Base-by-base conservation (phyloP, 2,888 invertebrate genomes). In the Plagiodera versicolora region DNA sequence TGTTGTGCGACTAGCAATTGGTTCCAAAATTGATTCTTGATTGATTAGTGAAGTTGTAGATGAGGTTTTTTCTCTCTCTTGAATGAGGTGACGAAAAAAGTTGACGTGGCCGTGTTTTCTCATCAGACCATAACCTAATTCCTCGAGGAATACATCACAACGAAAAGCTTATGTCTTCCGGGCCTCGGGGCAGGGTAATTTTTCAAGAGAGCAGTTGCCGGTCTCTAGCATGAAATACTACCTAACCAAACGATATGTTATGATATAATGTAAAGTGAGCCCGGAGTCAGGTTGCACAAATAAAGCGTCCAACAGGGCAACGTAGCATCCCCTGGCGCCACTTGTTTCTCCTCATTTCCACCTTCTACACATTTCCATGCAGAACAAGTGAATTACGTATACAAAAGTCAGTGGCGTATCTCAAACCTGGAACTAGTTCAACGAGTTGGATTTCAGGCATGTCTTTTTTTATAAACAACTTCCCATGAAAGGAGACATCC, bases 251-350 rank as follows among this genome's bases (percentile, higher is more conserved):
- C 61, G 63, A 67, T 67, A 67, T 60, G 64, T 65, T 67, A 65
- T 66, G 64, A 63, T 67, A 60, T 64, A 65, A 65, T 65, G 57
- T 67, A 65, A 67, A 64, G 61, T 58, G 65, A 61, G 67, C 53
- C 56, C 54, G 51, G 61, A 67, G 65, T 63, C 65, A 65, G 63
- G 65, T 67, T 65, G 63, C 65, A 61, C 57, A 67, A 63, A 64
- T 67, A 67, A 67, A 66, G 66, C 61, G 63, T 58, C 58, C 61
- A 59, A 49, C 58, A 56, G 65, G 56, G 65, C 57, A 61, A 50
- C 49, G 53, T 44, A 32, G 60, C 65, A 62, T 67, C 65, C 67
- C 65, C 32, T 60, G 67, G 61, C 64, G 60, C 65, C 65, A 67
- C 67, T 67, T 67, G 67, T 61, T 65, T 57, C 58, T 58, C 48